Percentiles rank a stretch among this genome's conserved stretches.
Conservation (phyloP, 2,797 vertebrate genomes). For the Neostethus bicornis region DNA sequence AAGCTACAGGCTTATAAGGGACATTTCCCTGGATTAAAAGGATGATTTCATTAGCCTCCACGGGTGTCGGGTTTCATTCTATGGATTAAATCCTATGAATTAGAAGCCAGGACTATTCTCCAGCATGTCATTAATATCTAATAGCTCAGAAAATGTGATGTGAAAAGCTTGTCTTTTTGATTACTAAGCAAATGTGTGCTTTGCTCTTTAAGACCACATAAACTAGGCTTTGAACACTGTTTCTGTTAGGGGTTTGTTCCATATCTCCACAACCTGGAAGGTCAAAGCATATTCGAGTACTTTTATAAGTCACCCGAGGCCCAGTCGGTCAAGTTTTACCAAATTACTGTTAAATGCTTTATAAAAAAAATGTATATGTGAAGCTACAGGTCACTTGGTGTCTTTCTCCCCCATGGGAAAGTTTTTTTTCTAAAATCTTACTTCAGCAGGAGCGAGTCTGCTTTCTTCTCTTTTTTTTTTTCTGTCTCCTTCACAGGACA, state of each 20-base stretch:
- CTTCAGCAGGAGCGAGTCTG: slow-evolving; percentile 29
- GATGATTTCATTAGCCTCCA: slow-evolving; percentile 83
- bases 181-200: slow-evolving; percentile 75
- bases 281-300: slow-evolving; percentile 47
- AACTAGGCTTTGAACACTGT: slow-evolving; percentile 64
- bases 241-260: slow-evolving; percentile 52
- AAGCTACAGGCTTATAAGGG: slow-evolving; percentile 69
- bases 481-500: slow-evolving; percentile 20
- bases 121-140: slow-evolving; percentile 83
- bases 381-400: slow-evolving; percentile 33
- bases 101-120: slow-evolving; percentile 75
- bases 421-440: slow-evolving; percentile 39
- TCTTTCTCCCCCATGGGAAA: slow-evolving; percentile 27
- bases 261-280: slow-evolving; percentile 40
- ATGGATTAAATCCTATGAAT: slow-evolving; percentile 82
- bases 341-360: slow-evolving; percentile 27
- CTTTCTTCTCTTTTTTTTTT: slow-evolving; percentile 27
- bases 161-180: slow-evolving; percentile 74
- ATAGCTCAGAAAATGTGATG: slow-evolving; percentile 78
- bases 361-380: slow-evolving; percentile 17
- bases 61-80: slow-evolving; percentile 81
- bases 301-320: slow-evolving; percentile 42
- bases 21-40: slow-evolving; percentile 80
- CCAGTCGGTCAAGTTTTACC: slow-evolving; percentile 31
- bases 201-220: slow-evolving; percentile 72